Percentiles rank a stretch among this genome's conserved stretches.
These are phyloP conservation scores for Bugula neritina DNA, from an alignment of 2,888 invertebrate species.

Conservation along the genomic window DNA sequence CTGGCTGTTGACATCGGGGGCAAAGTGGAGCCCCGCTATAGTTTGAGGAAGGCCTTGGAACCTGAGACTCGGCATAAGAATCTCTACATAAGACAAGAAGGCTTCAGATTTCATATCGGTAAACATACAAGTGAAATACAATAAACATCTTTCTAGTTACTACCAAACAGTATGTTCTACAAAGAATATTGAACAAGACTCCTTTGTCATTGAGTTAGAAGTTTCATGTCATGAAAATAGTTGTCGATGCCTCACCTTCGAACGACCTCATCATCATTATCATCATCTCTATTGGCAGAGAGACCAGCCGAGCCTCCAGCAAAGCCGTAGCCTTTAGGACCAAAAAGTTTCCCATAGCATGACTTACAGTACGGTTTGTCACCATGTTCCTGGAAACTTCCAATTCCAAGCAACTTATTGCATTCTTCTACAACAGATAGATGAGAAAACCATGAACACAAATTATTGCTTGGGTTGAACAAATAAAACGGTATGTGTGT, in stretches of 20 bases:
- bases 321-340: conserved; percentile 71
- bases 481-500: too few relatives aligned
- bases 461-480: too few relatives aligned
- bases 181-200: neutral
- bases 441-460: too few relatives aligned
- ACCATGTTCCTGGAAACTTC: conserved; percentile 80
- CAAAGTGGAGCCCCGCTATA: conserved; percentile 55
- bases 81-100: conserved; percentile 8
- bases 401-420: conserved; percentile 55
- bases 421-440: conserved; percentile 49
- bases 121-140: too few relatives aligned
- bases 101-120: neutral
- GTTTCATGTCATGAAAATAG: neutral
- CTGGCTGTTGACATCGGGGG: conserved; percentile 69
- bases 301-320: conserved; percentile 54
- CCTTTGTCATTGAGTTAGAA: too few relatives aligned
- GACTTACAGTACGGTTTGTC: conserved; percentile 86
- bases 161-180: neutral
- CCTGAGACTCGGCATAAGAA: conserved; percentile 12
- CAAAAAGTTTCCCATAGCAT: conserved; percentile 83
- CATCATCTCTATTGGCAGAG: conserved; percentile 35
- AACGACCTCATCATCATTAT: neutral
- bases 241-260: neutral
- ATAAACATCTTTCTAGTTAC: neutral
- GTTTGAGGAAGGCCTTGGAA: conserved; percentile 20